phyloP scores from a whole-genome alignment of 1,140 invertebrate species.

The Zaprionus taronus region DNA sequence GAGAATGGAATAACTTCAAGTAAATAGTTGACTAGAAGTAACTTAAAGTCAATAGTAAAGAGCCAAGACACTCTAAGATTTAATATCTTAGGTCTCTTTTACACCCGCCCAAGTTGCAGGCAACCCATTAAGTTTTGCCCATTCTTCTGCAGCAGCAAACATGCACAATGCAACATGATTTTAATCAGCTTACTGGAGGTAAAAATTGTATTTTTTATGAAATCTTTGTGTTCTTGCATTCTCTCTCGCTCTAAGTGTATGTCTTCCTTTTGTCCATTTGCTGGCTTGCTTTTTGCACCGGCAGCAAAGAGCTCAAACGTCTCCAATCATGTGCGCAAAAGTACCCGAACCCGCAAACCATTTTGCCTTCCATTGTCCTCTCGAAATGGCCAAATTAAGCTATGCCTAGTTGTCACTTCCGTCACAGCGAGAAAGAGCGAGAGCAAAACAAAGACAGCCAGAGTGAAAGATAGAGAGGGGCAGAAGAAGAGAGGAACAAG shows the following conservation, averaged over 20 bases:
- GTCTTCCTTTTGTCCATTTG: neutral
- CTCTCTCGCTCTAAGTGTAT: neutral
- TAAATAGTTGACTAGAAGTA: too few relatives aligned
- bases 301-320: slow-evolving; percentile 14
- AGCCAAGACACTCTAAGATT: too few relatives aligned
- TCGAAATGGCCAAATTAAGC: slow-evolving; percentile 43
- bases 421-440: neutral
- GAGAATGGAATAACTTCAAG: too few relatives aligned
- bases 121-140: too few relatives aligned
- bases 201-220: neutral
- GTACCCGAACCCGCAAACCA: slow-evolving; percentile 23
- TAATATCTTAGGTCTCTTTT: too few relatives aligned
- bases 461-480: neutral
- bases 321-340: slow-evolving; percentile 26
- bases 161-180: neutral
- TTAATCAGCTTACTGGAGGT: neutral
- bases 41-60: too few relatives aligned
- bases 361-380: slow-evolving; percentile 34
- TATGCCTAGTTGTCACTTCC: slow-evolving; percentile 48
- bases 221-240: neutral
- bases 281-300: neutral
- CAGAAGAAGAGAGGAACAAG: neutral
- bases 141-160: too few relatives aligned
- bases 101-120: too few relatives aligned
- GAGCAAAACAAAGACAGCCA: neutral